Evolutionary conservation across 2,888 invertebrate species (phyloP), one percentile per base, ranked within the genome.

Genomic region (Cybosia mesomella): DNA sequence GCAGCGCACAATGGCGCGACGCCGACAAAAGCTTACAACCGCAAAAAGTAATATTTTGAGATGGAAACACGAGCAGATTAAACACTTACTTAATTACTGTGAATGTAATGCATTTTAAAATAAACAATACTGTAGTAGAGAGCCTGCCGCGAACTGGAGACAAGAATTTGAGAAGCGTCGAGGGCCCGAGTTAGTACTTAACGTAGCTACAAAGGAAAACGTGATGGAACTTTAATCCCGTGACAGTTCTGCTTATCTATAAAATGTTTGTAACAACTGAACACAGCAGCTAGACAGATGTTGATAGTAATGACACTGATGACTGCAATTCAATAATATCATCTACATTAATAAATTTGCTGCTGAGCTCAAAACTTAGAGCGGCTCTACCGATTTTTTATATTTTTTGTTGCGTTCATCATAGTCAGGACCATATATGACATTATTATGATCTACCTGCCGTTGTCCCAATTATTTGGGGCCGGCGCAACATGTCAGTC

Each of bases 31-130:
- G 55, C 71, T 66, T 62, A 66, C 18, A 34, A 62, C 71, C 63
- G 24, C 70, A 71, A 72, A 76, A 64, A 62, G 62, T 24, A 70
- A 73, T 62, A 66, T 67, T 67, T 58, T 32, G 58, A 49, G 64
- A 55, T 28, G 58, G 67, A 70, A 72, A 71, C 66, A 62, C 67
- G 68, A 69, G 28, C 32, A 66, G 64, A 69, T 70, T 74, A 70
- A 70, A 60, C 61, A 22, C 32, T 53, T 70, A 70, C 69, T 66
- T 74, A 68, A 69, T 71, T 69, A 60, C 11, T 2, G 62, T 28
- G 53, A 64, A 63, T 54, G 63, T 80, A 83, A 83, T 81, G 76
- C 77, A 84, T 83, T 83, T 76, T 85, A 85, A 55, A n/a, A n/a
- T n/a, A n/a, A 49, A 18, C n/a, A 49, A 49, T 49, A 8, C 49